Evolutionary conservation across 92 coral and sea anemone species (phyloP).

Genomic region (Scolanthus callimorphus): DNA sequence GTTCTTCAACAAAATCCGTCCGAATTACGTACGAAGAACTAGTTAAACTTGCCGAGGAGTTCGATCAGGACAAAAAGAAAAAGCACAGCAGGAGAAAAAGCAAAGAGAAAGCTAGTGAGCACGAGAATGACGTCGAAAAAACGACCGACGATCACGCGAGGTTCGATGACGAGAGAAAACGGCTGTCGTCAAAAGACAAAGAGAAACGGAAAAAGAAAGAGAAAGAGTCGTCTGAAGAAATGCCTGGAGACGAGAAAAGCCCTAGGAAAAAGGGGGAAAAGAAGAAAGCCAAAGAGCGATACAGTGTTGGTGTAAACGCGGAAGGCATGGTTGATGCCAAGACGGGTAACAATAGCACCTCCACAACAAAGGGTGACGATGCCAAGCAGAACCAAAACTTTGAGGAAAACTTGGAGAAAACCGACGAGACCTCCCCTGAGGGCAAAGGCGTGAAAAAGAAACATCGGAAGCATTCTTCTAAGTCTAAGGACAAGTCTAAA

Average conservation of each 20-base stretch:
- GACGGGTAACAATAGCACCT: background rate
- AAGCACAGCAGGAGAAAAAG: slow-evolving; percentile 31
- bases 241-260: slow-evolving; percentile 2
- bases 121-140: slow-evolving; percentile 6
- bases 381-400: background rate
- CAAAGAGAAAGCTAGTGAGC: slow-evolving; percentile 26
- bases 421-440: background rate
- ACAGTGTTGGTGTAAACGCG: slow-evolving; percentile 1
- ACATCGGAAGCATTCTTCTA: background rate
- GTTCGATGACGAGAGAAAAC: slow-evolving; percentile 1
- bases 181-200: no score
- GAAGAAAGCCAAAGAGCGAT: background rate
- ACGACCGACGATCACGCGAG: background rate
- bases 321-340: slow-evolving; percentile 13
- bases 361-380: background rate
- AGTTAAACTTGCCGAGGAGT: slow-evolving; percentile 51
- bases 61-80: slow-evolving; percentile 44
- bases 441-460: background rate
- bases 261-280: slow-evolving; percentile 17
- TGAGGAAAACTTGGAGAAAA: background rate
- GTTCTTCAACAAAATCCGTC: slow-evolving; percentile 36
- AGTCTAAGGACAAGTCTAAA: no score
- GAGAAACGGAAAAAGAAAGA: background rate
- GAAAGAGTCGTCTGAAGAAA: slow-evolving; percentile 4
- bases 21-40: slow-evolving; percentile 75